phyloP scores from a whole-genome alignment of 2,113 vertebrate species.

The Rhagologus leucostigma region DNA sequence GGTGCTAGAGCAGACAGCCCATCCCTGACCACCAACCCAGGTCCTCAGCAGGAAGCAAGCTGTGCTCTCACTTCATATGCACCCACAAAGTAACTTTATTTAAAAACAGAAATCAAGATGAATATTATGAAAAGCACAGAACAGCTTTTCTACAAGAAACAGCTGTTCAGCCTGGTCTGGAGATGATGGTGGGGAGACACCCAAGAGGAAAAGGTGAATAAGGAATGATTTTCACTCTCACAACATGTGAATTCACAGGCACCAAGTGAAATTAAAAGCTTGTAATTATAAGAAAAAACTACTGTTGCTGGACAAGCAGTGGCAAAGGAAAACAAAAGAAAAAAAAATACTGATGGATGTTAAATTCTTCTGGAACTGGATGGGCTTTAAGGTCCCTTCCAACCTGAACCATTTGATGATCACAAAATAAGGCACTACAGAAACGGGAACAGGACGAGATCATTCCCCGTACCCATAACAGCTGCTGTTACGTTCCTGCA shows the following conservation, averaged over 20 bases:
- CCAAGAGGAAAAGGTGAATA: background rate
- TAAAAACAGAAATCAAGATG: background rate
- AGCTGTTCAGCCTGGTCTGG: background rate
- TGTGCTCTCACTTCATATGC: background rate
- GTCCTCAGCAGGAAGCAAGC: background rate
- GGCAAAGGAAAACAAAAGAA: background rate
- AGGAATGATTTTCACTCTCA: background rate
- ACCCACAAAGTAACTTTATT: background rate
- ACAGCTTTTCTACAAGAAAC: background rate
- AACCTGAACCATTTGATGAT: background rate
- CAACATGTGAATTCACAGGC: background rate
- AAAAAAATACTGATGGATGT: background rate
- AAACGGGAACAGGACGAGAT: background rate
- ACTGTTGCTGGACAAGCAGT: background rate
- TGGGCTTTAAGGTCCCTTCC: background rate
- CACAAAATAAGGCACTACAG: background rate
- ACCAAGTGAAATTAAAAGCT: background rate
- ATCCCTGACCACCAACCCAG: background rate
- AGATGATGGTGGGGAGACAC: background rate
- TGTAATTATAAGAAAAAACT: background rate
- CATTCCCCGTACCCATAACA: accelerated
- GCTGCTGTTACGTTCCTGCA: background rate
- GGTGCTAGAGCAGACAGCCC: background rate
- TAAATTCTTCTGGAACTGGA: background rate
- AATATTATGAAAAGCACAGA: background rate